These are phyloP conservation scores for Agapetus fuscipes DNA, from an alignment of 2,888 invertebrate genomes.

Conservation along the genomic window DNA sequence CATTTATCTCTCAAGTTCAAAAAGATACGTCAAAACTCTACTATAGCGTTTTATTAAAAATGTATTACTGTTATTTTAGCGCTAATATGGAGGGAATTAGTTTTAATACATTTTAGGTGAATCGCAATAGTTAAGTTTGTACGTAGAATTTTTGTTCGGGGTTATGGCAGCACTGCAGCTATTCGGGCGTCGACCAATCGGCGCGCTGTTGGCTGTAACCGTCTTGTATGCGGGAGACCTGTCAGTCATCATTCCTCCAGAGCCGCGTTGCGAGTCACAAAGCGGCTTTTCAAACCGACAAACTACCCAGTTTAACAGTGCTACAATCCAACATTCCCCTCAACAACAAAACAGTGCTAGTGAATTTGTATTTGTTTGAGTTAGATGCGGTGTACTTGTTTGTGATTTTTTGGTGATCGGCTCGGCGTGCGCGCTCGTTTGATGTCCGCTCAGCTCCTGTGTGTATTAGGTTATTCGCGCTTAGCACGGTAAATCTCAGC, in stretches of 20 bases:
- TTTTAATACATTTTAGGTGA: no score
- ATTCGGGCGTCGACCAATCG: constrained; percentile 15
- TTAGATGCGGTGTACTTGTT: constrained; percentile 16
- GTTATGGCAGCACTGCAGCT: no score
- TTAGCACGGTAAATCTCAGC: constrained; percentile 35
- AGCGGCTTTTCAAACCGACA: no score
- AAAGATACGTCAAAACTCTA: no score
- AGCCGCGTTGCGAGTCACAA: constrained; percentile 14
- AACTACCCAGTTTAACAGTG: no score
- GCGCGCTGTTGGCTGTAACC: constrained; percentile 11
- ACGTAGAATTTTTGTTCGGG: no score
- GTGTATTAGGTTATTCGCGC: constrained; percentile 35
- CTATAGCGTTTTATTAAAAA: no score
- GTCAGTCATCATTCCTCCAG: constrained; percentile 19
- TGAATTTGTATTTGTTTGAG: background rate
- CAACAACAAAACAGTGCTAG: background rate
- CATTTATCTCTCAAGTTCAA: no score
- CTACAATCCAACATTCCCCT: no score
- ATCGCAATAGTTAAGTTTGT: no score
- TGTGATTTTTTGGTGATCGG: constrained; percentile 29
- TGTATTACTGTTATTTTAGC: no score
- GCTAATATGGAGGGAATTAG: no score
- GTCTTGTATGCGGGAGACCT: constrained; percentile 16
- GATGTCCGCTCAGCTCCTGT: constrained; percentile 43
- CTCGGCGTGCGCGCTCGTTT: constrained; percentile 45